These are phyloP conservation scores for Clarias laeviceps DNA, from an alignment of 2,797 vertebrate species.

Conservation along the genomic window DNA sequence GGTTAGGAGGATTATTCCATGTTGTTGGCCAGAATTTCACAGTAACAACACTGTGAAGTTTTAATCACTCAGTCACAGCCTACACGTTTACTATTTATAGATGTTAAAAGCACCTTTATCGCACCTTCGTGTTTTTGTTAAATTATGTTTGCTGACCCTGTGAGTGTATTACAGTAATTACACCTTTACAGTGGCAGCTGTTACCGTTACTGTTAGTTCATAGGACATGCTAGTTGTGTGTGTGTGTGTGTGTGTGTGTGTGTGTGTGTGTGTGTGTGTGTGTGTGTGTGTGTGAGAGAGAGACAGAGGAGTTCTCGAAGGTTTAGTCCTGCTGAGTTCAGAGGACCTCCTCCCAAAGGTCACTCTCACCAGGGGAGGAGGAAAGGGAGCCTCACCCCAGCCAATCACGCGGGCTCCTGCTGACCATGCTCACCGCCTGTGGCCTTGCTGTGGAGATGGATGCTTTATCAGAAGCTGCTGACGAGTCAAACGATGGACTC, in stretches of 20 bases:
- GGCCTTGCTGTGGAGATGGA: constrained; percentile 51
- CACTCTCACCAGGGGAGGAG: constrained; percentile 54
- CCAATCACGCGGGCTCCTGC: constrained; percentile 56
- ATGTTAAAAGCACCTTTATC: constrained; percentile 22
- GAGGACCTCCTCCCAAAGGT: constrained; percentile 59
- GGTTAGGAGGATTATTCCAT: neutral
- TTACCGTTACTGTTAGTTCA: constrained; percentile 10
- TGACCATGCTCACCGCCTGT: constrained; percentile 47
- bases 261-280: constrained; percentile 17
- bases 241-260: neutral
- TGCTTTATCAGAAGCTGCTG: constrained; percentile 39
- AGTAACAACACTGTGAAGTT: neutral
- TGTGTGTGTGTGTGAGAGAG: neutral
- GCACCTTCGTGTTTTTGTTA: constrained; percentile 18
- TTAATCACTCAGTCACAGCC: constrained; percentile 19
- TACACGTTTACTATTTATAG: constrained; percentile 26
- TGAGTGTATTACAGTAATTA: constrained; percentile 29
- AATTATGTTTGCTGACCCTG: constrained; percentile 29
- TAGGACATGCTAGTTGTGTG: neutral
- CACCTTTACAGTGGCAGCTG: constrained; percentile 14
- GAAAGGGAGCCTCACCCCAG: constrained; percentile 50
- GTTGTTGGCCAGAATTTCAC: constrained; percentile 7
- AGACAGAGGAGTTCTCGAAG: constrained; percentile 45
- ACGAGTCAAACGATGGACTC: constrained; percentile 38
- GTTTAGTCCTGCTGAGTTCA: constrained; percentile 58